These are phyloP conservation scores for Monopis laevigella DNA, from an alignment of 2,888 invertebrate species.

Conservation along the genomic window DNA sequence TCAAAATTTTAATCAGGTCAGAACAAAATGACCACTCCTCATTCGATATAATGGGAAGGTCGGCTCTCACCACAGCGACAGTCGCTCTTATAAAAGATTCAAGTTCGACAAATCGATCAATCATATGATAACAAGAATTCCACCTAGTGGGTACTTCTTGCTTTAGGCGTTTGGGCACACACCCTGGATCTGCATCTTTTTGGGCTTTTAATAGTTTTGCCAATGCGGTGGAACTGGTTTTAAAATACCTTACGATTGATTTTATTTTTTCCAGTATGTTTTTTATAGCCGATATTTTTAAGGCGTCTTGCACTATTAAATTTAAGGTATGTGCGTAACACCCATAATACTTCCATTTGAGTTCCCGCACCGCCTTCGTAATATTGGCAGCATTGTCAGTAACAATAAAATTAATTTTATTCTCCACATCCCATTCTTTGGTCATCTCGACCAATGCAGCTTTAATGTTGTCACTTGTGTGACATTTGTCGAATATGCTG, in stretches of 20 bases:
- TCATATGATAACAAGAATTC: too few species aligned
- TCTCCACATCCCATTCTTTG: neutral
- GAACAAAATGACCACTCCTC: too few species aligned
- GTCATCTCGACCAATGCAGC: slow-evolving; percentile 1
- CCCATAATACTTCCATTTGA: slow-evolving; percentile 22
- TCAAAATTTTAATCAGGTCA: too few species aligned
- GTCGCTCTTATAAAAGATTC: too few species aligned
- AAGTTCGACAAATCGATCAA: too few species aligned
- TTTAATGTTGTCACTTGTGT: neutral
- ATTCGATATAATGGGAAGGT: too few species aligned
- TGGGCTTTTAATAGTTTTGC: slow-evolving; percentile 15
- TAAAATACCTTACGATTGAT: slow-evolving; percentile 18
- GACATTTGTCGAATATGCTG: neutral
- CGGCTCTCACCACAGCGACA: too few species aligned
- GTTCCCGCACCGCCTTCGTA: slow-evolving; percentile 1
- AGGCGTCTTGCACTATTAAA: slow-evolving; percentile 19
- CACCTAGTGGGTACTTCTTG: too few species aligned
- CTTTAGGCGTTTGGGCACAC: slow-evolving; percentile 17
- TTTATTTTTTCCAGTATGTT: slow-evolving; percentile 19
- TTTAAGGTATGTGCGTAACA: slow-evolving; percentile 23
- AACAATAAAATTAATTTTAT: slow-evolving; percentile 11
- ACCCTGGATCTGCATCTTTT: slow-evolving; percentile 15
- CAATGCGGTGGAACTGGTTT: slow-evolving; percentile 18
- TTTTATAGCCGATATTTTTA: slow-evolving; percentile 6
- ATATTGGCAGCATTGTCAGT: slow-evolving; percentile 6